Base-by-base conservation (phyloP, 2,888 invertebrate species). In the Troilus luridus region DNA sequence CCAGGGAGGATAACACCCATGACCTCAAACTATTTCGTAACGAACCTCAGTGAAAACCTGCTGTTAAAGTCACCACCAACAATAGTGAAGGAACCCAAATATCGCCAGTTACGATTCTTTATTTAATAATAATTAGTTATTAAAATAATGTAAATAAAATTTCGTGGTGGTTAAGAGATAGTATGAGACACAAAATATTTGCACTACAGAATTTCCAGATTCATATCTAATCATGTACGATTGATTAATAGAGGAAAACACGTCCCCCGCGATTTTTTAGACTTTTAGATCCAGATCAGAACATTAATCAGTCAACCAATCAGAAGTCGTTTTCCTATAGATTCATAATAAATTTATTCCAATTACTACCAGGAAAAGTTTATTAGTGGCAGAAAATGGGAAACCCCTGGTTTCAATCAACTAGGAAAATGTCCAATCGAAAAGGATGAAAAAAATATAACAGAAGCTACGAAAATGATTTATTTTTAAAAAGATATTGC, bases 11-110 rank as follows among this genome's bases (percentile, higher is more conserved):
- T 77, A 77, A 41, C 27, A 77, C 72, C 17, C 8, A 56, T 85
- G 56, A 58, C 56, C 85, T n/a, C 85, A 21, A 11, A 54, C 19
- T n/a, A 85, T 85, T 85, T 85, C 85, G 54, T 56, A n/a, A 85
- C 41, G 41, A 77, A 77, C 8, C 17, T 19, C 5, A 41, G 72
- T 17, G 72, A 77, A 77, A 77, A 41, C 27, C 72, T 17, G 41
- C 27, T 77, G 41, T 77, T 77, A 77, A 77, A 77, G 72, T 77
- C 72, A 19, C 27, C 41, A 67, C 14, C 17, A 77, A 77, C 72
- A 77, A 77, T 41, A 41, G 72, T 41, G 17, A 41, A 5, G 41
- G 17, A 77, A 41, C 72, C 41, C 17, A 41, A 8, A 8, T 41
- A 7, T 41, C 8, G 1, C 8, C 17, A 19, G 0, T 41, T 41